Evolutionary conservation across 1,140 invertebrate genomes (phyloP), one percentile per base, ranked within the genome.

Genomic region (Bombyx mandarina): DNA sequence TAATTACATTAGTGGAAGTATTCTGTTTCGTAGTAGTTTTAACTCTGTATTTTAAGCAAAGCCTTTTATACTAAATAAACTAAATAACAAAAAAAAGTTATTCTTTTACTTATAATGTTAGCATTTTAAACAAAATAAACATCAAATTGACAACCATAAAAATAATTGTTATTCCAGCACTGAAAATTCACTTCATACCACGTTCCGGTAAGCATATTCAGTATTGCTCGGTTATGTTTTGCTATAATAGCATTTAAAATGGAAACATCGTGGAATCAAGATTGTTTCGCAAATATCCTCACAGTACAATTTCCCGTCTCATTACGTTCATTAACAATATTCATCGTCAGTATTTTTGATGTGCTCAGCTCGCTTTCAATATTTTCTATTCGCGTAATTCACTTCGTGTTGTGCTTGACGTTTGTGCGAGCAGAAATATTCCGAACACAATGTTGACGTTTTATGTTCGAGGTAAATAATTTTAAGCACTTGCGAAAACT

Each of bases 261-360:
- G 74, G 70, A 79, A 82, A 84, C 74, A 80, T 73, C 68, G 26
- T 35, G 26, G 26, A 35, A 35, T 35, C 66, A 62, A 75, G 72
- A 74, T 77, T 74, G 68, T 78, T 76, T 73, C 62, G 60, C 61
- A 60, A 74, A 80, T 80, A 71, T 63, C 57, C 66, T 63, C 62
- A 70, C 70, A 66, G 73, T 69, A 75, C 72, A 79, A 77, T 69
- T 80, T 62, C 59, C 62, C 65, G 71, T 78, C 78, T 84, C 77
- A 84, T 83, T 84, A 81, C 81, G 66, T 85, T 84, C 76, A 81
- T 81, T 84, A 84, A 84, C 72, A 70, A 85, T 71, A 81, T 75
- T 75, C 73, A 72, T 66, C 72, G 75, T 80, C 72, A 79, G 77
- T 81, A 79, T 84, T 82, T 86, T 86, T 81, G 78, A 80, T 77